phyloP scores from a whole-genome alignment of 2,113 vertebrate genomes.

The Brachyistius frenatus region DNA sequence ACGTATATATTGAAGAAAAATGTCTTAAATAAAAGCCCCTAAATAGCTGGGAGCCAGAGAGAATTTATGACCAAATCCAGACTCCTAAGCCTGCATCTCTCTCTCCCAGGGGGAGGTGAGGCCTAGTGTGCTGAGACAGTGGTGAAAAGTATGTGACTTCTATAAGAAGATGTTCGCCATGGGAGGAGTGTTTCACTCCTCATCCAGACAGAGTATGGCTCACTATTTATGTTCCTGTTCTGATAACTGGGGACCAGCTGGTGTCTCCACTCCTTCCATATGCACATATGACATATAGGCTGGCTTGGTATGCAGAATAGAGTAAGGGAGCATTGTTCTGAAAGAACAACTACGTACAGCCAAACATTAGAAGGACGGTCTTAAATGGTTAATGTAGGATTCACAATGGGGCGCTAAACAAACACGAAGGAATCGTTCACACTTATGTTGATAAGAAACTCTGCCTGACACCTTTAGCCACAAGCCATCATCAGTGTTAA shows the following conservation, averaged over 20 bases:
- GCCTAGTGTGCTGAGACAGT: slow-evolving; percentile 29
- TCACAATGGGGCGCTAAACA: background rate
- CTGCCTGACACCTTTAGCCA: no score
- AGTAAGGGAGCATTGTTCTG: slow-evolving; percentile 23
- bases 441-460: no score
- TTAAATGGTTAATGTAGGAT: background rate
- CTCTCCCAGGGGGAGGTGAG: slow-evolving; percentile 31
- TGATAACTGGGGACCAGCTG: slow-evolving; percentile 32
- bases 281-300: slow-evolving; percentile 36
- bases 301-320: slow-evolving; percentile 26
- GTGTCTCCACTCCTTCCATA: slow-evolving; percentile 22
- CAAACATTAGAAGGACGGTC: background rate
- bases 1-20: background rate
- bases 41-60: slow-evolving; percentile 17
- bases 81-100: background rate
- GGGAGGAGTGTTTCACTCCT: slow-evolving; percentile 53
- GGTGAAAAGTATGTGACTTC: slow-evolving; percentile 14
- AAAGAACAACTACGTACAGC: background rate
- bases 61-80: slow-evolving; percentile 17
- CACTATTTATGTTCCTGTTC: slow-evolving; percentile 59
- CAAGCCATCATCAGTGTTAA: background rate
- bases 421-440: no score
- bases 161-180: slow-evolving; percentile 51
- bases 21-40: slow-evolving; percentile 21
- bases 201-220: slow-evolving; percentile 45